phyloP scores from a whole-genome alignment of 2,113 vertebrate species.

The Trachemys scripta region DNA sequence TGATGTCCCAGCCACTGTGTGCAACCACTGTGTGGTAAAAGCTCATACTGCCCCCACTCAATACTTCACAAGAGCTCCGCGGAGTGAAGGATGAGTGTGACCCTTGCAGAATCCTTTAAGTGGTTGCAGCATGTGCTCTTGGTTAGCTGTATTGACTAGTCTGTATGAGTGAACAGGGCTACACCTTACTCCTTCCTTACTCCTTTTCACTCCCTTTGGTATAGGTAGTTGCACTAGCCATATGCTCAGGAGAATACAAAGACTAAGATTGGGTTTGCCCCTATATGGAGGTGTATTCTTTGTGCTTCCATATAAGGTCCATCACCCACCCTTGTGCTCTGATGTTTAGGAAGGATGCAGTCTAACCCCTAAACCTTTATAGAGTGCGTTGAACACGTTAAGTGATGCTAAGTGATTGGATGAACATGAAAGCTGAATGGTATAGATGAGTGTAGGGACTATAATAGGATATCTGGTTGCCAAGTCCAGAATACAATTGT shows the following conservation, averaged over 20 bases:
- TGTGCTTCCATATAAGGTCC: not conserved
- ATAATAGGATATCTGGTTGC: not conserved
- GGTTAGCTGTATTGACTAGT: not conserved
- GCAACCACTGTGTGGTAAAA: not conserved
- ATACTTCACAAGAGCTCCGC: not conserved
- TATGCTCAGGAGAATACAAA: not conserved
- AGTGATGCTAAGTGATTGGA: not conserved
- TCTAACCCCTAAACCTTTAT: not conserved
- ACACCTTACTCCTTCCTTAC: not conserved
- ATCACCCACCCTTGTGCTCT: not conserved
- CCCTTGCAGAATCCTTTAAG: not conserved
- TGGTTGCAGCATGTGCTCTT: not conserved
- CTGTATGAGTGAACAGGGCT: not conserved
- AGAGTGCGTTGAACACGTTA: not conserved
- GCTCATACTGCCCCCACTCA: not conserved
- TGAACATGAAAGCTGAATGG: constrained; percentile 12
- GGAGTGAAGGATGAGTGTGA: not conserved
- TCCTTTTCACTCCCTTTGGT: not conserved
- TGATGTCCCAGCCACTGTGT: not conserved
- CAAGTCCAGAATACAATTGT: not conserved
- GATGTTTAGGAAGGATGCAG: not conserved
- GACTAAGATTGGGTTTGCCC: not conserved
- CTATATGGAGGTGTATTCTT: not conserved
- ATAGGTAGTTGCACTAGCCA: not conserved
- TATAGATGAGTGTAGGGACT: constrained; percentile 26